Conservation (phyloP, 2,113 vertebrate species). For the Malurus elegans region DNA sequence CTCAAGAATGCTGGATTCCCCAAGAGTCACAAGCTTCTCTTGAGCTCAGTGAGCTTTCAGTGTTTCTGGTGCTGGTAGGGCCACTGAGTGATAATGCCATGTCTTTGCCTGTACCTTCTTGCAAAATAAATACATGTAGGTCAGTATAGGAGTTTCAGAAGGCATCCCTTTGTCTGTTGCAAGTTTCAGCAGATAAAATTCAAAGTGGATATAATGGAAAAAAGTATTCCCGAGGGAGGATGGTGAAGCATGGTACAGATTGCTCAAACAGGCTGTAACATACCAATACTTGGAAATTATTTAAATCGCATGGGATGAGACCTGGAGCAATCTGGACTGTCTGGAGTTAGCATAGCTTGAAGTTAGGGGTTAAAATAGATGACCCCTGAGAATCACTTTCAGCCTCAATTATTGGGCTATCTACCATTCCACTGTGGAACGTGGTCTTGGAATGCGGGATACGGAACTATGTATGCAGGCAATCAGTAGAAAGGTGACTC, state of each 20-base stretch:
- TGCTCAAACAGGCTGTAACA: background rate
- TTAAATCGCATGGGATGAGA: background rate
- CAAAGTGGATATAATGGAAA: background rate
- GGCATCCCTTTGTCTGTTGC: background rate
- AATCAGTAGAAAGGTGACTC: background rate
- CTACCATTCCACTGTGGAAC: background rate
- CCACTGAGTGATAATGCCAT: background rate
- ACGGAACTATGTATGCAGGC: background rate
- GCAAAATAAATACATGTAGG: background rate
- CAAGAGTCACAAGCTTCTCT: background rate
- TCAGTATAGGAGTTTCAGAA: background rate
- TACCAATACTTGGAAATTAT: background rate
- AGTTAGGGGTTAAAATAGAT: slow-evolving; percentile 25
- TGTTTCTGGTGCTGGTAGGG: background rate
- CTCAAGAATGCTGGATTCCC: rapidly evolving
- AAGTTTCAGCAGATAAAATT: background rate
- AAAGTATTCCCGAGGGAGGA: background rate
- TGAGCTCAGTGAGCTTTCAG: background rate
- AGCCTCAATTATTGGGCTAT: background rate
- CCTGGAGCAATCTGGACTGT: background rate
- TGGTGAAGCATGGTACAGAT: background rate
- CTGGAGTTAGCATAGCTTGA: background rate
- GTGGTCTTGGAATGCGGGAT: background rate
- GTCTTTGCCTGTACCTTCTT: background rate
- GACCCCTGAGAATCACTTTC: background rate